Base-by-base conservation (phyloP, 1,140 invertebrate genomes). In the Rhagoletis zephyria region DNA sequence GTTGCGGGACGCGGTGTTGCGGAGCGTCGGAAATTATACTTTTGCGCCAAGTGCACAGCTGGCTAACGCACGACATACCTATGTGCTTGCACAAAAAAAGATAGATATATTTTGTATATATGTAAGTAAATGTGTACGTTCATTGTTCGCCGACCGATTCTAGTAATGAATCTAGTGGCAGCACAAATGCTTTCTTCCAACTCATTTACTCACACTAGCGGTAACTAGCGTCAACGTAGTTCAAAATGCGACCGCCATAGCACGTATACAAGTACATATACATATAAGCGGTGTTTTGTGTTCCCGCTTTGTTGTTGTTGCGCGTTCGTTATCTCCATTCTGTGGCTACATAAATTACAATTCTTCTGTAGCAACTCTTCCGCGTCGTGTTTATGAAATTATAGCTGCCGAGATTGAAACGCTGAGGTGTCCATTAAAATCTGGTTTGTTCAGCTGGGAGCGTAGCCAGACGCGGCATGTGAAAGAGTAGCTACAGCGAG, bases 341-440 rank as follows among this genome's bases (percentile, higher is more conserved):
- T 81, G 74, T 81, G 74, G 74, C 74, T 81, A 81, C 74, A 81
- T 81, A 81, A 56, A 81, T 81, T 81, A 81, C 74, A 56, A 81
- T 81, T 59, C 48, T 42, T 48, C 74, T n/a, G 16, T 30, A 19
- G 48, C 48, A 81, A 81, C 48, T 81, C 74, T 81, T 81, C 74
- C 74, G 51, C 74, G 74, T 45, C 74, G 19, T 81, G 48, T 81
- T 81, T 81, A 81, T 81, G 74, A 81, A 81, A 81, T 81, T 81
- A 81, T 81, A 81, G 74, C 51, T 81, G 48, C 74, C n/a, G 74
- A 81, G 74, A 81, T 81, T 81, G 74, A 81, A 81, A 81, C 56
- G 74, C 74, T 81, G 74, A 81, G 74, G 74, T 81, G 74, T n/a
- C 74, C 74, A 81, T 81, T 81, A 81, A 81, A 81, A 81, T 81